Evolutionary conservation across 37 sponge, comb jelly and placozoan genomes (phyloP).

Genomic region (Ephydatia muelleri): DNA sequence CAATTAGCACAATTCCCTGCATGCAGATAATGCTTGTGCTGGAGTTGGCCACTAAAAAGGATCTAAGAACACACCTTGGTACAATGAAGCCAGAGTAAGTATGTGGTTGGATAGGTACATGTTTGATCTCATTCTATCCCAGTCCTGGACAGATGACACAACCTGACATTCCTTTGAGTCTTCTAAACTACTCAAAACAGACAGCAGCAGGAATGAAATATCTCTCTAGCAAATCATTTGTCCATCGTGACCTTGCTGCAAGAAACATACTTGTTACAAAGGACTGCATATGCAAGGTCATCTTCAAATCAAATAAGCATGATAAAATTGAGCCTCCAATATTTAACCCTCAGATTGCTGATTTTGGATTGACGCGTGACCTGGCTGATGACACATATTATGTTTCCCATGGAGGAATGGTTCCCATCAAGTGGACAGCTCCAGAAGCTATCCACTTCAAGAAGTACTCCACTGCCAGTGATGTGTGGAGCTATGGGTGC

Average conservation of each 20-base stretch:
- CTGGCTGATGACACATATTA: conserved; percentile 2
- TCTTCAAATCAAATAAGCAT: neutral
- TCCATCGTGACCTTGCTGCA: neutral
- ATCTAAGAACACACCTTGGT: conserved; percentile 15
- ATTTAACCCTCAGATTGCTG: conserved; percentile 9
- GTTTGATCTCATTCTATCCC: neutral
- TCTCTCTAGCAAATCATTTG: neutral
- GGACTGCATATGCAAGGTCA: neutral
- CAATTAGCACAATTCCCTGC: neutral
- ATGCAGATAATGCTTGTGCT: conserved; percentile 36
- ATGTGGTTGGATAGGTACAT: neutral
- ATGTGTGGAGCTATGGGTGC: neutral
- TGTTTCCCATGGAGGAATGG: neutral
- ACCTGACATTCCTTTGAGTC: neutral
- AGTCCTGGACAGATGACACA: neutral
- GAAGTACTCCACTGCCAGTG: neutral
- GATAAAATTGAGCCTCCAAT: neutral
- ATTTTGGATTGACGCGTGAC: conserved; percentile 28
- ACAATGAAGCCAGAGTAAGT: neutral
- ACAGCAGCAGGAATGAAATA: neutral
- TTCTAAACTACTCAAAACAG: neutral
- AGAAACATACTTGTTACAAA: neutral
- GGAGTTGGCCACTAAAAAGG: conserved; percentile 28
- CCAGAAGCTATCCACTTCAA: conserved; percentile 16
- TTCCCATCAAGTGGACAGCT: conserved; percentile 29